Evolutionary conservation across 2,888 invertebrate genomes (phyloP).

Genomic region (Zele albiditarsus): DNA sequence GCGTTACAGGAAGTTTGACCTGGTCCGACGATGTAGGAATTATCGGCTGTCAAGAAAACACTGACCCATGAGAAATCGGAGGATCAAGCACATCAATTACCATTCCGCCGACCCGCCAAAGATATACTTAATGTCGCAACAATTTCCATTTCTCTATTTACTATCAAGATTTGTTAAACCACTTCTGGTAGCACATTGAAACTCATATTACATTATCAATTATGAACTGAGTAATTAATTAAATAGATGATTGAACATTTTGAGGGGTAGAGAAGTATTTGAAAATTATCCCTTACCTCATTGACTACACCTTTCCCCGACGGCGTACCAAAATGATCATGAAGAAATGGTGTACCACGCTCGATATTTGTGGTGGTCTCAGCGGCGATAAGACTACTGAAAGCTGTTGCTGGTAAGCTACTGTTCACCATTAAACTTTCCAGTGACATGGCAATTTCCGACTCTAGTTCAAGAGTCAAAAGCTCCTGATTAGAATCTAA

Average conservation of each 20-base stretch:
- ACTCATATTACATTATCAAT: neutral
- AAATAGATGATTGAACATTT: conserved; percentile 15
- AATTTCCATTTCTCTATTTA: conserved; percentile 39
- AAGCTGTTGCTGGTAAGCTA: conserved; percentile 71
- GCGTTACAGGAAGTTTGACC: conserved; percentile 85
- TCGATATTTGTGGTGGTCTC: conserved; percentile 64
- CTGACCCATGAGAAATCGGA: conserved; percentile 67
- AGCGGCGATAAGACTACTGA: conserved; percentile 72
- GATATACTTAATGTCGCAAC: conserved; percentile 52
- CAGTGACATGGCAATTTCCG: conserved; percentile 68
- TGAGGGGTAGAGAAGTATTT: neutral
- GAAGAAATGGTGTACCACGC: conserved; percentile 56
- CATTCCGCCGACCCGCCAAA: conserved; percentile 47
- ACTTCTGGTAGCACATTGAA: conserved; percentile 29
- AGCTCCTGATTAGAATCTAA: conserved; percentile 76
- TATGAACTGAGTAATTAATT: neutral
- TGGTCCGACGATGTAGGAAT: conserved; percentile 85
- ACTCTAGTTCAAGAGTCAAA: conserved; percentile 72
- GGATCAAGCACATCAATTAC: conserved; percentile 32
- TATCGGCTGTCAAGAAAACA: conserved; percentile 78
- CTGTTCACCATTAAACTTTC: conserved; percentile 68
- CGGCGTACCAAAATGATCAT: conserved; percentile 45
- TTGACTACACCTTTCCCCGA: conserved; percentile 71
- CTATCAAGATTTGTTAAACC: conserved; percentile 42
- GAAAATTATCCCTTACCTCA: conserved; percentile 70